Evolutionary conservation across 1,140 invertebrate genomes (phyloP), one percentile per base, ranked within the genome.

Genomic region (Leptinotarsa defecta): DNA sequence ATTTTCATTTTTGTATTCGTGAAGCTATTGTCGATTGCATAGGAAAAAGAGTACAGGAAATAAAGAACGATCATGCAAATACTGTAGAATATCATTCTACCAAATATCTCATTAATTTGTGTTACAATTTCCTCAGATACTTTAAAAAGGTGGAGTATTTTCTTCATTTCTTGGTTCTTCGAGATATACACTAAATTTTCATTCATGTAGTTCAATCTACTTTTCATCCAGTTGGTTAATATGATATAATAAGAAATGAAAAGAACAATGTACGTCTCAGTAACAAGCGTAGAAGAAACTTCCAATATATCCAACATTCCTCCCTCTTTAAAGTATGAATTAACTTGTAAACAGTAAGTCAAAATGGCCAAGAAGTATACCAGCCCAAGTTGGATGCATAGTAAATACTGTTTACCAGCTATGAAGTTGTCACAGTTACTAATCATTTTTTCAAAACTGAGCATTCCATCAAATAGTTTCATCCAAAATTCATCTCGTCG

Each of bases 221-320:
- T 61, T 27, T 3, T 71, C 19, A 71, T 48, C 69, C 69, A 71
- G 17, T 71, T 57, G 4, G 69, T 57, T 17, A 22, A 13, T 13
- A 27, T 48, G 4, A 71, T 4, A 22, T 71, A 61, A 22, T 57
- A 27, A 15, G 69, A 13, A 22, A 57, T 65, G 64, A 22, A 24
- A 34, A 65, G 0, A 24, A 65, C 13, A 15, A 65, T 65, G 20
- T 65, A 65, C 4, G 11, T 13, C 64, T 65, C 20, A 24, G 64
- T 34, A 20, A 65, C 20, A 3, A 24, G 4, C 4, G 20, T 65
- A 34, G 64, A 19, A 34, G 64, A 65, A 34, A 24, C 5, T 4
- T 2, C 8, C 13, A 65, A 4, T 34, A 22, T 13, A 22, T 20
- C 0, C 6, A 15, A 22, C 13, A 19, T 24, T 15, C 11, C 20